Evolutionary conservation across 2,888 invertebrate species (phyloP).

Genomic region (Tholera decimalis): DNA sequence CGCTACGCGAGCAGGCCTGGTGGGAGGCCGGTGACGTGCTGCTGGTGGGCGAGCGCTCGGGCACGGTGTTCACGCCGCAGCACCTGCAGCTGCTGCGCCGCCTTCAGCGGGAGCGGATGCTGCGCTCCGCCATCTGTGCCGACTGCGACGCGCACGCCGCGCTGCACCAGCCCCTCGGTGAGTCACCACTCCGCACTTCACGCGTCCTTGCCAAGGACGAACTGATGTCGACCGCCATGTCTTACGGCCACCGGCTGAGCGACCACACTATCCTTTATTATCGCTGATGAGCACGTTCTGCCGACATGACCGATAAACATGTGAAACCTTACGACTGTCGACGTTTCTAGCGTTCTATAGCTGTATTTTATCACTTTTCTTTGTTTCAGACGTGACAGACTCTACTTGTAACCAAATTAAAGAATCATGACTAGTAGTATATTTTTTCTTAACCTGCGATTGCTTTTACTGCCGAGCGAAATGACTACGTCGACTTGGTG

Average conservation of each 20-base stretch:
- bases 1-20: conserved; percentile 91
- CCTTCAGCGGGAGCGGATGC: conserved; percentile 92
- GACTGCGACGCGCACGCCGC: conserved; percentile 89
- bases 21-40: conserved; percentile 92
- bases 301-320: conserved; percentile 59
- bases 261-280: conserved; percentile 40
- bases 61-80: conserved; percentile 93
- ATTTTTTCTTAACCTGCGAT: conserved; percentile 33
- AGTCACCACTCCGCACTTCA: conserved; percentile 78
- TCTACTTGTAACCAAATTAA: neutral
- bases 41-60: conserved; percentile 90
- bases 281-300: conserved; percentile 53
- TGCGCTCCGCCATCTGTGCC: conserved; percentile 90
- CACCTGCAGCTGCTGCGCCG: conserved; percentile 93
- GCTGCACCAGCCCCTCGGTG: conserved; percentile 87
- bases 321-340: conserved; percentile 72
- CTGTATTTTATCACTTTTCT: conserved; percentile 15
- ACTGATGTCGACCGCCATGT: conserved; percentile 65
- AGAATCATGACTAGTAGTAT: conserved; percentile 1
- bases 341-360: conserved; percentile 45
- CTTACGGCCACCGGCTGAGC: conserved; percentile 53
- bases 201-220: conserved; percentile 79
- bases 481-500: conserved; percentile 34
- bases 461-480: conserved; percentile 46
- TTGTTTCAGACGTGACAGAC: conserved; percentile 17